phyloP scores from a whole-genome alignment of 2,113 vertebrate species.

The Forbesichthys papilliferus region DNA sequence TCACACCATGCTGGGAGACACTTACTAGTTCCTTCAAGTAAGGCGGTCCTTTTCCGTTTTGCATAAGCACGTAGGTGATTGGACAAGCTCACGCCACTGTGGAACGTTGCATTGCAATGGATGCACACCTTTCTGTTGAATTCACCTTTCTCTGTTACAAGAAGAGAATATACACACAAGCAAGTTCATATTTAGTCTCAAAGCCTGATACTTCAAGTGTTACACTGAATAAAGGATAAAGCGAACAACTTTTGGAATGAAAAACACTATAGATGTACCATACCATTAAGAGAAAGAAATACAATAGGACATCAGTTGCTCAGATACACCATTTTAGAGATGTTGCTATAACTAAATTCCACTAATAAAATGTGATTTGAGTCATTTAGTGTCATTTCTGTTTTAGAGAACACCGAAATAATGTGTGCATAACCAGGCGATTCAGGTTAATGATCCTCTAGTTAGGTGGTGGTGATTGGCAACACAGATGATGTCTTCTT shows the following conservation, averaged over 20 bases:
- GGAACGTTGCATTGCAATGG: constrained; percentile 93
- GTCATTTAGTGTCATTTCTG: not conserved
- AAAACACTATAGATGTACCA: too few species aligned
- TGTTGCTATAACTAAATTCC: too few species aligned
- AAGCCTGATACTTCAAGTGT: too few species aligned
- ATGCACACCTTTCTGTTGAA: constrained; percentile 82
- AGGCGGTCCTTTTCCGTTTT: constrained; percentile 89
- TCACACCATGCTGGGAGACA: constrained; percentile 47
- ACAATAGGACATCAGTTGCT: too few species aligned
- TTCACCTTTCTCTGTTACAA: constrained; percentile 84
- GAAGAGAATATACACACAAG: not conserved
- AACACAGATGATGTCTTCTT: not conserved
- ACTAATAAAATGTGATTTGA: too few species aligned
- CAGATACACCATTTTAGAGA: too few species aligned
- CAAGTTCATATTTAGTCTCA: not conserved
- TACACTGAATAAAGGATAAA: too few species aligned
- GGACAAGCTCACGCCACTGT: constrained; percentile 94
- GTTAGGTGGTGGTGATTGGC: not conserved
- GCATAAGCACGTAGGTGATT: constrained; percentile 94
- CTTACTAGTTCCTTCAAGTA: constrained; percentile 92
- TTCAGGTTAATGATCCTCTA: not conserved
- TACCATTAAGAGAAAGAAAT: too few species aligned
- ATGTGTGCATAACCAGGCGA: not conserved
- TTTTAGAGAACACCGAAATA: not conserved
- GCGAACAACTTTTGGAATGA: too few species aligned